Evolutionary conservation across 2,888 invertebrate species (phyloP), one percentile per base, ranked within the genome.

Genomic region (Apodemia zela): DNA sequence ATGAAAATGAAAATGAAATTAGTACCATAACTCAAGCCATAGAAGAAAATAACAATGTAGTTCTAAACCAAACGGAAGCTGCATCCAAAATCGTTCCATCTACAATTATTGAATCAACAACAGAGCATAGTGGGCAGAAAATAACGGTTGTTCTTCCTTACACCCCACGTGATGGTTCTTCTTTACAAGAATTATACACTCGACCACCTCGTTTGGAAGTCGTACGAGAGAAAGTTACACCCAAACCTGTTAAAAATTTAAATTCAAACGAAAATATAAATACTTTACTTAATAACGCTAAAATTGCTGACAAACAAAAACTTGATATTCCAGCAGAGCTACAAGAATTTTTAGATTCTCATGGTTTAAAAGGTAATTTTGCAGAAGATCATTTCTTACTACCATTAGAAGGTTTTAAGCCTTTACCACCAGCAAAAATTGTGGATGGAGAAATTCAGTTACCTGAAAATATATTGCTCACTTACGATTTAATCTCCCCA

Each of bases 71-170:
- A 75, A 45, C 68, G 38, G 38, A 65, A 17, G 29, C 62, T 54
- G 29, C 70, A 62, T 69, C 74, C 60, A 66, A 74, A 33, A 66
- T 75, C 21, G 64, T 70, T n/a, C 68, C 75, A 11, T 67, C 73
- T 10, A 71, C 71, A n/a, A 70, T 68, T 17, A 42, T 78, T 45
- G 83, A 86, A 73, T 77, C 75, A 10, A 82, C 85, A 10, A 87
- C 87, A 3, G 84, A 80, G 62, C 76, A 74, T 61, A 73, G 71
- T 49, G 78, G 78, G 58, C 73, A 82, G 10, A 93, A 94, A 0
- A 77, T 95, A 18, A 94, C 94, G 93, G 93, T 95, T 0, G 95
- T 95, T 0, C 81, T 95, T 70, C 95, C 95, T 0, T 93, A 94
- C 72, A 93, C 94, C 59, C 90, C 93, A 7, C 83, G 93, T 47